phyloP scores from a whole-genome alignment of 2,888 invertebrate genomes.

The Autographa gamma region DNA sequence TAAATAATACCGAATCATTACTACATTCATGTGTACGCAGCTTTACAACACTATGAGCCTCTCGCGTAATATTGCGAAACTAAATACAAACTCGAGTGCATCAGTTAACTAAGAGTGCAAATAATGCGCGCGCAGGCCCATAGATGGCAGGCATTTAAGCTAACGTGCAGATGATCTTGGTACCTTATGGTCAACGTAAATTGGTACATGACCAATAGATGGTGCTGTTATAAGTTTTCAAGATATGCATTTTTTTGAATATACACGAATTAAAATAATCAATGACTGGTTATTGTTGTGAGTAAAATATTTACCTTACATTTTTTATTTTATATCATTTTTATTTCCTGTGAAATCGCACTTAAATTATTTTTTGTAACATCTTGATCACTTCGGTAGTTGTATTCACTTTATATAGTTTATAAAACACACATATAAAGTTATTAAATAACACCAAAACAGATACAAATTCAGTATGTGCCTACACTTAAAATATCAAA shows the following conservation, averaged over 20 bases:
- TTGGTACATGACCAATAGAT: constrained; percentile 72
- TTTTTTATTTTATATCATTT: too few relatives aligned
- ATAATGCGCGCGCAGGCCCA: constrained; percentile 74
- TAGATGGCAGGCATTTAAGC: constrained; percentile 84
- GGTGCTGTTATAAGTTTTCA: constrained; percentile 57
- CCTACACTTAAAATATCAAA: constrained; percentile 8
- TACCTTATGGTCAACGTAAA: constrained; percentile 61
- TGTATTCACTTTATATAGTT: too few relatives aligned
- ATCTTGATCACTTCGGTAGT: too few relatives aligned
- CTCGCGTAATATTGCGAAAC: constrained; percentile 61
- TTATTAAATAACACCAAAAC: too few relatives aligned
- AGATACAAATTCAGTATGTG: background rate
- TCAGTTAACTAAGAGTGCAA: constrained; percentile 44
- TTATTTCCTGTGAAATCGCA: too few relatives aligned
- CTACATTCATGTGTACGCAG: constrained; percentile 6
- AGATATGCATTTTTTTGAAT: background rate
- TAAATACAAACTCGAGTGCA: constrained; percentile 50
- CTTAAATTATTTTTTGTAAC: too few relatives aligned
- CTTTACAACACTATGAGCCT: constrained; percentile 60
- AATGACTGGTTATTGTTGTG: too few relatives aligned
- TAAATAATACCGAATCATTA: constrained; percentile 18
- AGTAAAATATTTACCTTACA: too few relatives aligned
- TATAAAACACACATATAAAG: too few relatives aligned
- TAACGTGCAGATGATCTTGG: constrained; percentile 38
- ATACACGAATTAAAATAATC: background rate